A percentile compares a stretch with the other conserved stretches of the same genome.
Conservation (phyloP, 2,888 invertebrate genomes). For the Acanthacorydalis orientalis region DNA sequence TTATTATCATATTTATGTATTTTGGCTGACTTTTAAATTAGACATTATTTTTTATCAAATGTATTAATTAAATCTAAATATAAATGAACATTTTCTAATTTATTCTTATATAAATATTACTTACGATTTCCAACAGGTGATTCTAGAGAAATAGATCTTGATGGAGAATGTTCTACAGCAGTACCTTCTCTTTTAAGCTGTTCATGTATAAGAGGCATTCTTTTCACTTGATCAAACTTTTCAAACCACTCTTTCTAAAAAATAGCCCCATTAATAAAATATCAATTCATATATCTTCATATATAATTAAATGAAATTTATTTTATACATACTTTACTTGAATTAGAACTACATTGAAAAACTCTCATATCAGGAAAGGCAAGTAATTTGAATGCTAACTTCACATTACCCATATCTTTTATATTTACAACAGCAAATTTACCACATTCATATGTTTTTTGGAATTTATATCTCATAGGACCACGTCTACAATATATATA, state of each 20-base stretch:
- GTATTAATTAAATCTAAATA: background rate
- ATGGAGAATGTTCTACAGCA: conserved; percentile 26
- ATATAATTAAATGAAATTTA: background rate
- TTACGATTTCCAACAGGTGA: conserved; percentile 26
- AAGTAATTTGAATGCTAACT: conserved; percentile 84
- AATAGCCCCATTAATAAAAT: too few relatives aligned
- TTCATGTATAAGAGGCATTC: conserved; percentile 51
- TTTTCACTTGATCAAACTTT: conserved; percentile 80
- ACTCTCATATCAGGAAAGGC: conserved; percentile 87
- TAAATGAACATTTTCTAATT: background rate
- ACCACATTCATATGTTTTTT: conserved; percentile 68
- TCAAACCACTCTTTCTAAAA: conserved; percentile 81
- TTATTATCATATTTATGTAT: too few relatives aligned
- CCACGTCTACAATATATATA: conserved; percentile 33
- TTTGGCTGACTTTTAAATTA: background rate
- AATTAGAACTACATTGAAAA: conserved; percentile 72
- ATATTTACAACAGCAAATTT: conserved; percentile 90
- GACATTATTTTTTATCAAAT: too few relatives aligned
- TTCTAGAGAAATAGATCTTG: conserved; percentile 27
- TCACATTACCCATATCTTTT: conserved; percentile 72
- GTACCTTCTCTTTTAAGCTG: conserved; percentile 26
- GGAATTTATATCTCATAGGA: conserved; percentile 68
- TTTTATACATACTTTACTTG: conserved; percentile 23
- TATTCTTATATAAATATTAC: conserved; percentile 7
- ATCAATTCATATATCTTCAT: too few relatives aligned